Percentiles rank a stretch among this genome's conserved stretches.
Conservation (phyloP, 2,797 vertebrate species). For the Mormyrops boulengeri region DNA sequence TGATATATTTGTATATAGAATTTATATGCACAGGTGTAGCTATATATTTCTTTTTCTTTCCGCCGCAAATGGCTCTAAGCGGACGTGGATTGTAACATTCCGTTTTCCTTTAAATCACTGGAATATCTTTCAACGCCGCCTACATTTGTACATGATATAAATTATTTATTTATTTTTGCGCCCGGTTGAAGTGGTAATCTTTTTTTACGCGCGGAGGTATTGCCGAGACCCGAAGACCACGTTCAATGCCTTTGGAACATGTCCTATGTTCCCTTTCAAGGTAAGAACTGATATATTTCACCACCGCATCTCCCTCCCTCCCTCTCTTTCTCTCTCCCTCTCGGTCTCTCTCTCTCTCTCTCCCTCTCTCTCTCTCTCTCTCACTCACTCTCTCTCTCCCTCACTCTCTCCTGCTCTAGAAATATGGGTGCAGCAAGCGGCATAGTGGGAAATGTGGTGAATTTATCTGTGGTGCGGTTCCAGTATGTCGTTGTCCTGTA, state of each 20-base stretch:
- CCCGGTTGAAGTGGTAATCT: conserved; percentile 23
- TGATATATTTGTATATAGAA: conserved; percentile 54
- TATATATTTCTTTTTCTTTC: conserved; percentile 32
- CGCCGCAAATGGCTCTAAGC: conserved; percentile 37
- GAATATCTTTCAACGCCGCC: conserved; percentile 58
- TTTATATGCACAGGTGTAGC: conserved; percentile 48
- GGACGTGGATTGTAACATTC: conserved; percentile 57
- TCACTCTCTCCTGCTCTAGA: conserved; percentile 31
- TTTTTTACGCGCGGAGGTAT: conserved; percentile 55
- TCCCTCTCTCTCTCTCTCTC: conserved; percentile 23
- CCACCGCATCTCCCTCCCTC: conserved; percentile 50
- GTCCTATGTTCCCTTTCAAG: conserved; percentile 90
- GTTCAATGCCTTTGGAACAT: conserved; percentile 75
- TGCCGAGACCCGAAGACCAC: conserved; percentile 56
- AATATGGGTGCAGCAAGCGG: conserved; percentile 36
- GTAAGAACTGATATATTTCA: conserved; percentile 55
- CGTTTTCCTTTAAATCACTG: conserved; percentile 43
- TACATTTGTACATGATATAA: conserved; percentile 51
- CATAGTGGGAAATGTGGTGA: conserved; percentile 29
- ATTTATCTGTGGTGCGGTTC: neutral
- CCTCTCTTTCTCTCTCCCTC: conserved; percentile 29
- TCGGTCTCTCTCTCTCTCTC: conserved; percentile 22
- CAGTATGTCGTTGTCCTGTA: neutral
- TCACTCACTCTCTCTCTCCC: neutral
- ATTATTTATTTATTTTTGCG: conserved; percentile 9